These are phyloP conservation scores for Bombus ignitus DNA, from an alignment of 1,140 invertebrate genomes.

Conservation along the genomic window DNA sequence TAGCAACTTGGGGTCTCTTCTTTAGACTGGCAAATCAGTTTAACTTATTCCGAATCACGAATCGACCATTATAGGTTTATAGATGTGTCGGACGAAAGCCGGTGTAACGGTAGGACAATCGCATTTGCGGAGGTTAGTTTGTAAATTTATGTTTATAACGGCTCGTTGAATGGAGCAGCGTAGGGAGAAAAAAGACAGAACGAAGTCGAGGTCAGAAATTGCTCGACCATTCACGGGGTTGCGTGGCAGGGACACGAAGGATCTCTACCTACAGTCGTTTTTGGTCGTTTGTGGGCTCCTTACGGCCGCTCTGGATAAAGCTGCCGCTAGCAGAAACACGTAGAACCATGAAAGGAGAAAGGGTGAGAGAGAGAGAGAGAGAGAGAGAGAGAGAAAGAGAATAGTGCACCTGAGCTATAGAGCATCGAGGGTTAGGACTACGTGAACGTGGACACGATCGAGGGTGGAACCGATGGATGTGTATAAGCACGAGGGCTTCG, in stretches of 20 bases:
- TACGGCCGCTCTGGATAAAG: constrained; percentile 35
- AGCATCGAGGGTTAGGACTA: background rate
- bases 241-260: background rate
- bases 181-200: background rate
- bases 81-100: constrained; percentile 13
- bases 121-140: constrained; percentile 64
- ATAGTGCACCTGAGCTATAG: constrained; percentile 47
- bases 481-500: constrained; percentile 33
- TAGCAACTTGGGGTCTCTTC: background rate
- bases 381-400: background rate
- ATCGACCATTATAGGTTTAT: constrained; percentile 65
- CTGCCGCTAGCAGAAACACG: background rate
- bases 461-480: constrained; percentile 29
- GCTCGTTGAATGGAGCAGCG: constrained; percentile 13
- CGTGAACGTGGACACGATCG: constrained; percentile 33
- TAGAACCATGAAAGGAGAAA: background rate
- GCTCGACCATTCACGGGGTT: constrained; percentile 17
- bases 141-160: constrained; percentile 75
- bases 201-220: background rate
- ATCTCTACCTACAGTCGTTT: constrained; percentile 18
- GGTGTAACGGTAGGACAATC: constrained; percentile 46
- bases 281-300: constrained; percentile 19
- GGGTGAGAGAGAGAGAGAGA: background rate
- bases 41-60: constrained; percentile 79
- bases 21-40: constrained; percentile 64